These are phyloP conservation scores for Diprion similis DNA, from an alignment of 1,140 invertebrate genomes.

Conservation along the genomic window DNA sequence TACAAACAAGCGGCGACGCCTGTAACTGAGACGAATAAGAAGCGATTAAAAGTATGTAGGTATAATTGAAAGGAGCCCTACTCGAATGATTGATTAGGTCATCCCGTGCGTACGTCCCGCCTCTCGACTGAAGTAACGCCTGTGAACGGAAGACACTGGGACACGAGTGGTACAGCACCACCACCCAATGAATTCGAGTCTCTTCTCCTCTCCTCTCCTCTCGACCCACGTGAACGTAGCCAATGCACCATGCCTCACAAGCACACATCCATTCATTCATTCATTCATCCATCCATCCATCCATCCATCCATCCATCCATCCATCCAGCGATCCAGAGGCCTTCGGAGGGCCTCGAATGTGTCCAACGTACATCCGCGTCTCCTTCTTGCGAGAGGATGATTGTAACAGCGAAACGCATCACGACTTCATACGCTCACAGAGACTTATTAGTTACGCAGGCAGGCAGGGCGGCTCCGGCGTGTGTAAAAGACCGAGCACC, in stretches of 20 bases:
- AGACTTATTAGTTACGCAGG: background rate
- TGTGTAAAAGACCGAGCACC: conserved; percentile 10
- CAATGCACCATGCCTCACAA: background rate
- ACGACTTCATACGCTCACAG: background rate
- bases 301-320: too few species aligned
- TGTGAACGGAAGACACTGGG: conserved; percentile 1
- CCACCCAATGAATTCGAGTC: background rate
- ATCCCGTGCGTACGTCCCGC: background rate
- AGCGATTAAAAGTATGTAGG: conserved; percentile 4
- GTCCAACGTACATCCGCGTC: background rate
- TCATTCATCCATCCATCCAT: too few species aligned
- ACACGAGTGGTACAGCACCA: background rate
- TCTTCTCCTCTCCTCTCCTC: background rate
- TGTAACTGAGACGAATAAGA: background rate
- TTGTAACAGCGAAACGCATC: background rate
- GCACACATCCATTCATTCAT: too few species aligned
- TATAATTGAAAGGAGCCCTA: conserved; percentile 2
- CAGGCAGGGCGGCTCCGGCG: background rate
- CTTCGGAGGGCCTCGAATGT: background rate
- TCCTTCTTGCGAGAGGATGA: background rate
- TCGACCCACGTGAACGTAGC: background rate
- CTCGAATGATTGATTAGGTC: background rate
- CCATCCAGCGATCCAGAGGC: too few species aligned
- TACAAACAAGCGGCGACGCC: too few species aligned
- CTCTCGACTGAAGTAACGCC: background rate